These are phyloP conservation scores for Biston betularia DNA, from an alignment of 2,888 invertebrate genomes.

Conservation along the genomic window DNA sequence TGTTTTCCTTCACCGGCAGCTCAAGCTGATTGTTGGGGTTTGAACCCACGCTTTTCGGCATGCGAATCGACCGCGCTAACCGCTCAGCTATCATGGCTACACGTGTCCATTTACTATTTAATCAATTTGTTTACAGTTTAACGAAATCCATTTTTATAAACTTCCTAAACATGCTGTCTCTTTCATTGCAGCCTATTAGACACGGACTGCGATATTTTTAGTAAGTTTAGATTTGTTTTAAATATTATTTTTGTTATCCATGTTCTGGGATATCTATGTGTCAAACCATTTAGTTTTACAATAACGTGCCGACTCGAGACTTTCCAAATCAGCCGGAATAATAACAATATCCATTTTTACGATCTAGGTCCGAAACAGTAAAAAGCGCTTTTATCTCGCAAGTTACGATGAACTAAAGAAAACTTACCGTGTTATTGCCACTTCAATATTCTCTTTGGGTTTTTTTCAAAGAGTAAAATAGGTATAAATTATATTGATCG, in stretches of 20 bases:
- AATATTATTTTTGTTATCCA: not conserved
- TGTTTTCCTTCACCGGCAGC: too few relatives aligned
- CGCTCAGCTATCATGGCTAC: too few relatives aligned
- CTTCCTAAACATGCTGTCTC: too few relatives aligned
- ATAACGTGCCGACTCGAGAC: conserved; percentile 2
- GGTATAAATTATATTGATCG: not conserved
- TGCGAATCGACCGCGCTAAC: too few relatives aligned
- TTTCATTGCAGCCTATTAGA: too few relatives aligned
- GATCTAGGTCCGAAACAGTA: conserved; percentile 16
- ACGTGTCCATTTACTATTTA: too few relatives aligned
- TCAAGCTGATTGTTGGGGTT: too few relatives aligned
- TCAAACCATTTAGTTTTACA: not conserved
- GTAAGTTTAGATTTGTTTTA: too few relatives aligned
- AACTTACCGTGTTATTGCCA: conserved; percentile 8
- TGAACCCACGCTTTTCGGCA: too few relatives aligned
- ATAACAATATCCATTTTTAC: conserved; percentile 15
- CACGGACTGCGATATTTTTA: too few relatives aligned
- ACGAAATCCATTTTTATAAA: too few relatives aligned
- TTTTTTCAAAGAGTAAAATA: not conserved
- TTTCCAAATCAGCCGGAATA: not conserved
- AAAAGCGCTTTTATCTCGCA: conserved; percentile 14
- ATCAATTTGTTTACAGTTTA: too few relatives aligned
- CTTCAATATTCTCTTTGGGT: conserved; percentile 5
- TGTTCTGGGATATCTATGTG: not conserved
- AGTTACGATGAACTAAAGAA: conserved; percentile 11